Base-by-base conservation (phyloP, 2,888 invertebrate species). In the Ceratothoa steindachneri region DNA sequence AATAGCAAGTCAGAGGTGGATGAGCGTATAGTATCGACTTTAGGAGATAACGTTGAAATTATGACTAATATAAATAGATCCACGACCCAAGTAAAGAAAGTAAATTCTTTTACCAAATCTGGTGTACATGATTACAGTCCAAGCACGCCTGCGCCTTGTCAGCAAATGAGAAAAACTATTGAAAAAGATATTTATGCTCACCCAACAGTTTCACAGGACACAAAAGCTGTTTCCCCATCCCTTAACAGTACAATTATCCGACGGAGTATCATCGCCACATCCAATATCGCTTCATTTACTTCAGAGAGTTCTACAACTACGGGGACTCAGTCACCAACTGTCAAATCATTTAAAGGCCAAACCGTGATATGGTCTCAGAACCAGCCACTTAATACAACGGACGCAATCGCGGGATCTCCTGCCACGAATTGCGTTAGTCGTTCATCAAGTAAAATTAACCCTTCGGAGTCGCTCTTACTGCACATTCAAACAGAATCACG, bases 231-330 rank as follows among this genome's bases (percentile, higher is more conserved):
- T 41, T 41, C 41, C 15, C 41, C 41, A 9, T 15, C 41, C 15
- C 15, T 41, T 41, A 41, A 41, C 41, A 41, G 41, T 15, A 15
- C 41, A 5, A 41, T 41, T 9, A 41, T 41, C 41, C 5, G 41
- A 15, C 5, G 41, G 15, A 41, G 41, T 41, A 15, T 15, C 41
- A 5, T 41, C 60, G 27, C 29, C 4, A 12, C 41, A 9, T 41
- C 41, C 22, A 9, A 28, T 19, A 27, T 29, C 28, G n/a, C 19
- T 27, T 22, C 65, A 31, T 2, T 30, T 41, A 29, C n/a, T n/a
- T 30, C 73, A 31, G 73, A 73, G 7, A 71, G 41, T 41, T n/a
- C 51, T n/a, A 29, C 60, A 29, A 69, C 70, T 27, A 24, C 31
- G 5, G 41, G 41, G 7, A 41, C 7, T 41, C 41, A 41, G 15